phyloP scores from a whole-genome alignment of 2,113 vertebrate genomes.

The Hippocampus barbouri region DNA sequence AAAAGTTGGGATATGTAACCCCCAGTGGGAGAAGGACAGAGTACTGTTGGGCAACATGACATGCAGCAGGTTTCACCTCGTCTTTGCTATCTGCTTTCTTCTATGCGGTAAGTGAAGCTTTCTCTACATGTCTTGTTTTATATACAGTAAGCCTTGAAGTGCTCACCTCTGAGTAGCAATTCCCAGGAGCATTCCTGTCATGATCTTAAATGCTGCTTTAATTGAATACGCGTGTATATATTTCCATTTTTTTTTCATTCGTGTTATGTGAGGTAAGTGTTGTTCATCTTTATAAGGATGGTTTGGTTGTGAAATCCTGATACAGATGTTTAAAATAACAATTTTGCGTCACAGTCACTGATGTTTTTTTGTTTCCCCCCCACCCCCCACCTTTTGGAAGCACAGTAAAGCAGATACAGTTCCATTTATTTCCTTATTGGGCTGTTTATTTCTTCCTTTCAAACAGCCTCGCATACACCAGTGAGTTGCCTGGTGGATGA shows the following conservation, averaged over 20 bases:
- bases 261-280: background rate
- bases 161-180: conserved; percentile 40
- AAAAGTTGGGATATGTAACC: conserved; percentile 68
- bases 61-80: conserved; percentile 20
- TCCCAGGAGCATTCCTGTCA: conserved; percentile 6
- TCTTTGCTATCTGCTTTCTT: conserved; percentile 40
- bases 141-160: conserved; percentile 7
- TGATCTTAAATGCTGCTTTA: background rate
- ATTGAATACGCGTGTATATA: background rate
- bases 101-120: conserved; percentile 62
- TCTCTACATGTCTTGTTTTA: conserved; percentile 16
- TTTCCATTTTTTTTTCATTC: background rate
- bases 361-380: background rate
- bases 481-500: conserved; percentile 43
- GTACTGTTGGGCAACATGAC: conserved; percentile 53
- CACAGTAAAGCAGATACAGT: background rate
- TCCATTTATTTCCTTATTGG: background rate
- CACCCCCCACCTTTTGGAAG: background rate
- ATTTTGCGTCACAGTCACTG: background rate
- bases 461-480: conserved; percentile 19
- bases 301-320: conserved; percentile 4
- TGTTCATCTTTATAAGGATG: background rate
- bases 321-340: conserved; percentile 6
- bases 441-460: background rate
- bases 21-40: conserved; percentile 45